Base-by-base conservation (phyloP, 2,113 vertebrate species). In the Tringa solitaria region DNA sequence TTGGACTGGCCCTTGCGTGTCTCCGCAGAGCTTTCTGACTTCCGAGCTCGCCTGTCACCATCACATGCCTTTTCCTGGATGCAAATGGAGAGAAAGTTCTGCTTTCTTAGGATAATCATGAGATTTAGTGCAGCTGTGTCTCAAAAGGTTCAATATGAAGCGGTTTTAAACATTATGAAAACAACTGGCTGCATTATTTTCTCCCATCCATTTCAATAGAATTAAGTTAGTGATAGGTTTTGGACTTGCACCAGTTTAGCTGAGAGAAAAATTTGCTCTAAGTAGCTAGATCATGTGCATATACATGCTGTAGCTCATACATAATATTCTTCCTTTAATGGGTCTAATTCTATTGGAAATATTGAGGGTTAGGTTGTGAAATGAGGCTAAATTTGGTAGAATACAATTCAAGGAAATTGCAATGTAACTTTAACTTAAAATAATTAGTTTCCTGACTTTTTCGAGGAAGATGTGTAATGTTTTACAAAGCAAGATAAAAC, bases 361-460 rank as follows among this genome's bases (percentile, higher is more conserved):
- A 78, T 10, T 57, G 64, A 78, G 28, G 41, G 57, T 50, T 87
- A 57, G 61, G 41, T 76, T 84, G 77, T 91, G 83, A 95, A 94
- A 79, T n/a, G 57, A 89, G 64, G 56, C 69, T 87, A 24, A 75
- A 79, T 92, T 87, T 59, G 59, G 39, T 81, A 91, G 77, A 67
- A 54, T 46, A 79, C 91, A 87, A 69, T 89, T 95, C n/a, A 84
- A 82, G 87, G 83, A 90, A 95, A 53, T 22, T 24, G 51, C 76
- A 56, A 9, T 32, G 70, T 68, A 82, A 57, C 45, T 84, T 84
- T 35, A 69, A 80, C 35, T 28, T 28, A 56, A 83, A 95, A 86
- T 84, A 89, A 86, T 93, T 12, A 4, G 2, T 46, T 96, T 96
- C 91, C 87, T 89, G 89, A 30, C 73, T 91, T 94, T n/a, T 92